Evolutionary conservation across 2,113 vertebrate species (phyloP).

Genomic region (Lophochroa leadbeateri): DNA sequence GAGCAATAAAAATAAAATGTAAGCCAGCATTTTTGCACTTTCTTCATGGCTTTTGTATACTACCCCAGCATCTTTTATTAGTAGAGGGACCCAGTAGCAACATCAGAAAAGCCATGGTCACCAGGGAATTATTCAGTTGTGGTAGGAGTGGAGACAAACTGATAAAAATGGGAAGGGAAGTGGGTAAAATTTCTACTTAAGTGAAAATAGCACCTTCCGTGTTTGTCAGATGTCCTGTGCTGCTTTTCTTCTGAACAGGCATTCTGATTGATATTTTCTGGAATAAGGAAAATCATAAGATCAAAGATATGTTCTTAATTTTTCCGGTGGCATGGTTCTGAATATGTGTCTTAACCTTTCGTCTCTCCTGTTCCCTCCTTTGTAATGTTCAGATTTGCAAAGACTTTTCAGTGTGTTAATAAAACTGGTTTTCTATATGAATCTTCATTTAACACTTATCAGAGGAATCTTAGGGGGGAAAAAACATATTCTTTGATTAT

Average conservation of each 20-base stretch:
- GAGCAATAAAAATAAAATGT: neutral
- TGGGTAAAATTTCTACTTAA: neutral
- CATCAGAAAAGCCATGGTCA: neutral
- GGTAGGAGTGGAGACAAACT: neutral
- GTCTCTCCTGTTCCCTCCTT: neutral
- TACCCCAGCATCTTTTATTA: neutral
- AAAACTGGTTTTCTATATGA: neutral
- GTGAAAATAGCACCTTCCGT: neutral
- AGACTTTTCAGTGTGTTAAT: neutral
- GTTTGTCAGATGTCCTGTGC: neutral
- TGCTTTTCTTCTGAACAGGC: neutral
- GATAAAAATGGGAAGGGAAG: neutral
- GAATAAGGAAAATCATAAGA: neutral
- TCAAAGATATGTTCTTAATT: neutral
- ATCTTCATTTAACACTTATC: neutral
- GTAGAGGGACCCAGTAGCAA: neutral
- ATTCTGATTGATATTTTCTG: neutral
- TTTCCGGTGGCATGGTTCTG: neutral
- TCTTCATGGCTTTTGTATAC: neutral
- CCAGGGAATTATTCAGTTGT: neutral
- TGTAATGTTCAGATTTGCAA: neutral
- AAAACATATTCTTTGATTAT: neutral
- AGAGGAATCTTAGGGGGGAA: neutral
- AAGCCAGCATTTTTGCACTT: neutral
- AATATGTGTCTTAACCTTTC: neutral